These are phyloP conservation scores for Amphiura filiformis DNA, from an alignment of 35 echinoderm and acorn worm genomes.

Conservation along the genomic window DNA sequence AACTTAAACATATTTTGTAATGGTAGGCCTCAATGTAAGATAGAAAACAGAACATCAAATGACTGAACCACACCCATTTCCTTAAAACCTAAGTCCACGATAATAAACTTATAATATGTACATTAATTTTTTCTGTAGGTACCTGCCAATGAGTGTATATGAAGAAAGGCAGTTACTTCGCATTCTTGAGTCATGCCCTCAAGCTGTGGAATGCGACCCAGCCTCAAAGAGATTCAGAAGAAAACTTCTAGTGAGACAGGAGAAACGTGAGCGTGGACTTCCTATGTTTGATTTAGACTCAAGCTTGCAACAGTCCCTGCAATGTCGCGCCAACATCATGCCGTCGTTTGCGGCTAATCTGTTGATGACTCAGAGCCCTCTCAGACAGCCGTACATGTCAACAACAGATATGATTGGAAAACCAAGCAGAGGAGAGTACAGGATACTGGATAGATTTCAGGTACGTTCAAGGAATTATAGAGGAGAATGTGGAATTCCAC, in stretches of 20 bases:
- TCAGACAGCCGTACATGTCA: slow-evolving; percentile 30
- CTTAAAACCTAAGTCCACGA: no score
- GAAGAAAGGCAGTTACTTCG: slow-evolving; percentile 88
- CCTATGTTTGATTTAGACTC: slow-evolving; percentile 85
- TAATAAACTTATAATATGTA: no score
- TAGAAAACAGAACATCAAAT: no score
- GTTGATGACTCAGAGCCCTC: slow-evolving; percentile 45
- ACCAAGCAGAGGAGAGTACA: slow-evolving; percentile 61
- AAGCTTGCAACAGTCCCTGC: slow-evolving; percentile 59
- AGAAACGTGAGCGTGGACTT: slow-evolving; percentile 79
- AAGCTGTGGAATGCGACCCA: slow-evolving; percentile 83
- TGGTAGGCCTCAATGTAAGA: no score
- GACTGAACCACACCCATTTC: no score
- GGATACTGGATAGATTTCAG: slow-evolving; percentile 91
- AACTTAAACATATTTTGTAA: no score
- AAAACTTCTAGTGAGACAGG: slow-evolving; percentile 92
- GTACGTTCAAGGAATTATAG: no score
- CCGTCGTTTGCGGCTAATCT: slow-evolving; percentile 49
- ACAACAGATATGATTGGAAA: neutral
- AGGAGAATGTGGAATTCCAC: no score
- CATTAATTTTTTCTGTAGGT: slow-evolving; percentile 32
- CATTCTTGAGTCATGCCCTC: slow-evolving; percentile 68
- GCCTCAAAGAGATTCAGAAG: slow-evolving; percentile 65
- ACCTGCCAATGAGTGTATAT: slow-evolving; percentile 90
- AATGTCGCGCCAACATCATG: slow-evolving; percentile 34